Conservation (phyloP, 1,140 invertebrate species). For the Pteromalus puparum region DNA sequence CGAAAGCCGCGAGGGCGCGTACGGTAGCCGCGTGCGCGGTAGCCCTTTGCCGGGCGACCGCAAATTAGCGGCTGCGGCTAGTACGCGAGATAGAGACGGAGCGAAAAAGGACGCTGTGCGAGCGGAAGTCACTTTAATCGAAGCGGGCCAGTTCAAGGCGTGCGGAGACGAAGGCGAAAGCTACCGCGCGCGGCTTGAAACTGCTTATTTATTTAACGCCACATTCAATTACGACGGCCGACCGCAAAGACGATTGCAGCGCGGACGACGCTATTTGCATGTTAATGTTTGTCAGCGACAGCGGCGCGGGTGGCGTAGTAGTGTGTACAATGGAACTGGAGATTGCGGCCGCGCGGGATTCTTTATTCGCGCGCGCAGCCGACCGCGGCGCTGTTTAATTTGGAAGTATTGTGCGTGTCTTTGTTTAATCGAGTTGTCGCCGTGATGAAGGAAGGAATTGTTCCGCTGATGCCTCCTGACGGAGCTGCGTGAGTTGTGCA, state of each 20-base stretch:
- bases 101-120: conserved; percentile 24
- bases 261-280: conserved; percentile 66
- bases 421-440: background rate
- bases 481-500: no score
- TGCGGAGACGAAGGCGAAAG: background rate
- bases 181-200: conserved; percentile 57
- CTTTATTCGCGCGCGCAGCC: background rate
- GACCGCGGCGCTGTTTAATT: background rate
- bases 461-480: no score
- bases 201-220: conserved; percentile 72
- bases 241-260: conserved; percentile 69
- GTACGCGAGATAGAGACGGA: background rate
- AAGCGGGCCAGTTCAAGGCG: conserved; percentile 23
- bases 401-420: background rate
- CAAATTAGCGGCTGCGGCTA: conserved; percentile 64
- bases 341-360: conserved; percentile 1
- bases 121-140: conserved; percentile 43
- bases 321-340: no score
- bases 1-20: background rate
- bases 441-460: background rate
- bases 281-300: conserved; percentile 59
- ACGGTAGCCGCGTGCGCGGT: conserved; percentile 48
- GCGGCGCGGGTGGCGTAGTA: background rate
- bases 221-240: conserved; percentile 68
- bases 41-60: conserved; percentile 57